Evolutionary conservation across 2,888 invertebrate genomes (phyloP).

Genomic region (Agrochola litura): DNA sequence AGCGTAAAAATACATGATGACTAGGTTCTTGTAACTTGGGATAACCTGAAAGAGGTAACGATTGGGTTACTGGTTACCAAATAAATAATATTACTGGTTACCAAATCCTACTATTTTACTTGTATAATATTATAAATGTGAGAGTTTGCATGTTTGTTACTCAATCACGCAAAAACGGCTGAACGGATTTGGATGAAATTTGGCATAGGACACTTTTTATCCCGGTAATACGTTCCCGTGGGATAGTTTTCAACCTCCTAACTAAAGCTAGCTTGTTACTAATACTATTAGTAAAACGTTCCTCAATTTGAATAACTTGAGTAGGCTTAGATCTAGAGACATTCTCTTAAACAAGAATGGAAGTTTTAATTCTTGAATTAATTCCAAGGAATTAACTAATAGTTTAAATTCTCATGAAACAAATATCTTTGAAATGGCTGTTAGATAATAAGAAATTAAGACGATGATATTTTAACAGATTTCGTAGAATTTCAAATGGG

Average conservation of each 20-base stretch:
- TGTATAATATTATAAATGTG: no score
- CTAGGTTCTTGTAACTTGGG: background rate
- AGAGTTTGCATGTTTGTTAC: no score
- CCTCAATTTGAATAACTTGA: background rate
- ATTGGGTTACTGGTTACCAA: background rate
- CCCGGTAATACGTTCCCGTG: no score
- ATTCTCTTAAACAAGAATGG: background rate
- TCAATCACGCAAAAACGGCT: no score
- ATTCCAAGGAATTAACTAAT: slow-evolving; percentile 19
- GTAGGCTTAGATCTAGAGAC: background rate
- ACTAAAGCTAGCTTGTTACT: no score
- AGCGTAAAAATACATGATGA: background rate
- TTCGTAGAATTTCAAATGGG: slow-evolving; percentile 49
- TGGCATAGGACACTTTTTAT: no score
- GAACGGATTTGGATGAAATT: no score
- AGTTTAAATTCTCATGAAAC: slow-evolving; percentile 50
- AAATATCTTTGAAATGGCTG: slow-evolving; percentile 23
- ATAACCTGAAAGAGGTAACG: background rate
- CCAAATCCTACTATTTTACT: no score
- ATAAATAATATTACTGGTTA: background rate
- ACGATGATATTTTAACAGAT: slow-evolving; percentile 40
- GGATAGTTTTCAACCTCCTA: no score
- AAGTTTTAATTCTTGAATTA: slow-evolving; percentile 10
- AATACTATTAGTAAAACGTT: background rate
- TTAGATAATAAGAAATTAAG: slow-evolving; percentile 34